Evolutionary conservation across 1,140 invertebrate species (phyloP).

Genomic region (Rhizoglyphus robini): DNA sequence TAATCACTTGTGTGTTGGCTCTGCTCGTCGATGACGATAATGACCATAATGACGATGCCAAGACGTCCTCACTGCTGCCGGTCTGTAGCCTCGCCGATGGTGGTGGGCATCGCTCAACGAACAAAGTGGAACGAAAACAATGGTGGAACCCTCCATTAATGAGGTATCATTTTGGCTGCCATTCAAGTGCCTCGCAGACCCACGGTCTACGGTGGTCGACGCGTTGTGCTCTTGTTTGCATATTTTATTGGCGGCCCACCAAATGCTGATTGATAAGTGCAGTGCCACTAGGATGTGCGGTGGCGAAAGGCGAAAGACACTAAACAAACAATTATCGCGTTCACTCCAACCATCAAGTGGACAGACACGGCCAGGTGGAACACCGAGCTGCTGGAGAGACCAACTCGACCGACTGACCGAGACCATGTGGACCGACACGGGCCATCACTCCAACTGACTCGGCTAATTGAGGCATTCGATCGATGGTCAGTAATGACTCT

Average conservation of each 20-base stretch:
- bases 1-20: neutral
- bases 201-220: neutral
- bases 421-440: too few species aligned
- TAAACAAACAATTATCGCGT: conserved; percentile 12
- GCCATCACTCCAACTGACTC: too few species aligned
- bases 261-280: conserved; percentile 10
- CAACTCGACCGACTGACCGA: too few species aligned
- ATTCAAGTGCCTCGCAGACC: neutral
- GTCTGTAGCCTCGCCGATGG: neutral
- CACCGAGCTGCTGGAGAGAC: too few species aligned
- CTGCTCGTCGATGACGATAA: conserved; percentile 1
- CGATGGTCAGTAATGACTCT: neutral
- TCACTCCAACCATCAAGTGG: too few species aligned
- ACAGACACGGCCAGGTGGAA: too few species aligned
- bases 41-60: conserved; percentile 9
- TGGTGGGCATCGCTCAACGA: neutral
- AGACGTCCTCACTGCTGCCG: neutral
- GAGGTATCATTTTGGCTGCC: conserved; percentile 13
- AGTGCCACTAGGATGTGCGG: neutral
- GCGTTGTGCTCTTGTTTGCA: conserved; percentile 9
- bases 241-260: conserved; percentile 3
- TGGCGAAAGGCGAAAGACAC: neutral
- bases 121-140: neutral
- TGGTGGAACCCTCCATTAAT: neutral
- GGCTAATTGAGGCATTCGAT: too few species aligned